phyloP scores from a whole-genome alignment of 2,113 vertebrate genomes.

The Dromaius novaehollandiae region DNA sequence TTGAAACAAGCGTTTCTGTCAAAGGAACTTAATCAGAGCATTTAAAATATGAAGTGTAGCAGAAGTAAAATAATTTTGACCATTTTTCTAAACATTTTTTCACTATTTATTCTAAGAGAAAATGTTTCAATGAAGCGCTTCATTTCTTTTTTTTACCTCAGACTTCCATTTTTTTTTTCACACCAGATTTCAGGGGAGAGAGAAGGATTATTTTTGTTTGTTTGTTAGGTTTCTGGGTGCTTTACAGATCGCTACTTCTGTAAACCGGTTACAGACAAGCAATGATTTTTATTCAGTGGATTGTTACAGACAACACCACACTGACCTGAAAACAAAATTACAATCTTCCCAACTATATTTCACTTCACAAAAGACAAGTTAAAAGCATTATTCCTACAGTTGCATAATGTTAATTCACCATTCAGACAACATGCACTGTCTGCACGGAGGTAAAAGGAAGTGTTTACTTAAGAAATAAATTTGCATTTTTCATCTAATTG shows the following conservation, averaged over 20 bases:
- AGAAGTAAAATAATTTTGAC: slow-evolving; percentile 27
- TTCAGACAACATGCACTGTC: background rate
- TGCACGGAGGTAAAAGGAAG: background rate
- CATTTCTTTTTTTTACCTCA: background rate
- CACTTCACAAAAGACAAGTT: background rate
- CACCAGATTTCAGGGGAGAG: background rate
- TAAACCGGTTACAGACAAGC: background rate
- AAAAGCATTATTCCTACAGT: background rate
- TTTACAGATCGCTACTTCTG: background rate
- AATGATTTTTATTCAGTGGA: background rate
- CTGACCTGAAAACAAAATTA: background rate
- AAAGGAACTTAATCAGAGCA: background rate
- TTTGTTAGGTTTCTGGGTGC: background rate
- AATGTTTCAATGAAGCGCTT: background rate
- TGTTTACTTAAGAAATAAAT: background rate
- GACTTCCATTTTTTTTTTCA: background rate
- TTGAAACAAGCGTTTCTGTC: slow-evolving; percentile 31
- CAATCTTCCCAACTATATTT: background rate
- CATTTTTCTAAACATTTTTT: slow-evolving; percentile 3
- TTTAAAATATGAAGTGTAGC: slow-evolving; percentile 6
- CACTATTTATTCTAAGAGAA: background rate
- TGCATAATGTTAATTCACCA: background rate
- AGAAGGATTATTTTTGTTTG: background rate
- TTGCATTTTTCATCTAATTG: background rate
- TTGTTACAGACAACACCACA: background rate